Evolutionary conservation across 2,113 vertebrate genomes (phyloP), one percentile per base, ranked within the genome.

Genomic region (Chloropsis hardwickii): DNA sequence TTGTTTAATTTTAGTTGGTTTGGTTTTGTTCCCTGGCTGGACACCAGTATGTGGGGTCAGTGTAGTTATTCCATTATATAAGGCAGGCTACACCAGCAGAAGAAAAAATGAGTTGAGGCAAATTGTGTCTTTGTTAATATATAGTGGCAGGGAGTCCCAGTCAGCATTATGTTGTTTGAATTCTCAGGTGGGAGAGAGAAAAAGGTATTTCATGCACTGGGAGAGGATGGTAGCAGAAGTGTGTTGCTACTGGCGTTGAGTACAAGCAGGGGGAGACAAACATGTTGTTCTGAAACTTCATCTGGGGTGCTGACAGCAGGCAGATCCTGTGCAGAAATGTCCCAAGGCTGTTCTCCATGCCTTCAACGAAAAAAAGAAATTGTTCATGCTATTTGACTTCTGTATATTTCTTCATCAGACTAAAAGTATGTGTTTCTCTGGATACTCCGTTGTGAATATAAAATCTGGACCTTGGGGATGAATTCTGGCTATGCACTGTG

Each of bases 401-500:
- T 29, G 25, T 21, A 58, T 25, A 64, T 86, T 86, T 91, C 61
- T 94, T 80, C 42, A 33, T 61, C 28, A 48, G 14, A 39, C 40
- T 70, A 14, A 67, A 92, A 31, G 40, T 64, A 20, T 19, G 29
- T 3, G 1, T 88, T 94, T 90, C 48, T 91, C 18, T 81, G 25
- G n/a, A 5, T 82, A 7, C 14, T 65, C 7, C 18, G 1, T 39
- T 64, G 40, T 33, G 48, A 65, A n/a, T 60, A 77, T 37, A 79
- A 79, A 44, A 14, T 62, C 22, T 42, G 58, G 35, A 66, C 28
- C 13, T 31, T 1, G 6, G 42, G 37, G 39, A 8, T 90, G 14
- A 33, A 61, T 90, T 86, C 39, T 0, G 0, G 5, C 50, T 69
- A 0, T 3, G 1, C 0, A 0, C 28, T 62, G 6, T 27, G 27